Evolutionary conservation across 1,140 invertebrate genomes (phyloP).

Genomic region (Diploscapter pachys): DNA sequence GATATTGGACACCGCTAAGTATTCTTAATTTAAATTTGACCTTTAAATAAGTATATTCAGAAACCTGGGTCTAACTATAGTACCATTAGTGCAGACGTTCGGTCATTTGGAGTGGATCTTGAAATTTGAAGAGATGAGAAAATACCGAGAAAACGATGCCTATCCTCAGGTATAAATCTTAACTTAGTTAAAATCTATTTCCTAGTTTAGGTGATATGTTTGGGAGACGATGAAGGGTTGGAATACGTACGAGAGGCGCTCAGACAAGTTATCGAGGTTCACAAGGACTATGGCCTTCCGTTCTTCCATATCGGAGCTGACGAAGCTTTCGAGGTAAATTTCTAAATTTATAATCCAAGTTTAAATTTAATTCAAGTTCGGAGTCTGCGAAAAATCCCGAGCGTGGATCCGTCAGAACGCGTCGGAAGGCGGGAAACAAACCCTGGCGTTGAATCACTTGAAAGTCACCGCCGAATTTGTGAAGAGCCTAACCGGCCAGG

Average conservation of each 20-base stretch:
- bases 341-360: neutral
- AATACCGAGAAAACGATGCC: conserved; percentile 61
- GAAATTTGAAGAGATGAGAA: conserved; percentile 47
- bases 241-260: conserved; percentile 63
- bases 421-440: conserved; percentile 14
- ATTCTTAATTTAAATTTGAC: conserved; percentile 48
- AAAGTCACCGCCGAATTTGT: conserved; percentile 29
- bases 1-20: conserved; percentile 63
- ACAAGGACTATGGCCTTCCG: conserved; percentile 50
- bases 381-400: conserved; percentile 28
- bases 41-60: neutral
- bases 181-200: conserved; percentile 13
- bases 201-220: conserved; percentile 57
- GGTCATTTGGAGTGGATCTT: conserved; percentile 74
- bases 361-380: conserved; percentile 25
- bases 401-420: conserved; percentile 25
- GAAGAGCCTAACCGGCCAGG: conserved; percentile 5
- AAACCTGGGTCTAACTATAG: conserved; percentile 69
- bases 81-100: conserved; percentile 89
- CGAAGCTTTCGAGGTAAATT: conserved; percentile 53
- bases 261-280: conserved; percentile 64
- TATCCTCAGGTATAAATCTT: conserved; percentile 56
- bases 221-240: conserved; percentile 61
- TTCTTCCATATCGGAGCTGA: conserved; percentile 62
- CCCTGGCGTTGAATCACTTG: conserved; percentile 27